These are phyloP conservation scores for Globia sparganii DNA, from an alignment of 2,888 invertebrate species.

Conservation along the genomic window DNA sequence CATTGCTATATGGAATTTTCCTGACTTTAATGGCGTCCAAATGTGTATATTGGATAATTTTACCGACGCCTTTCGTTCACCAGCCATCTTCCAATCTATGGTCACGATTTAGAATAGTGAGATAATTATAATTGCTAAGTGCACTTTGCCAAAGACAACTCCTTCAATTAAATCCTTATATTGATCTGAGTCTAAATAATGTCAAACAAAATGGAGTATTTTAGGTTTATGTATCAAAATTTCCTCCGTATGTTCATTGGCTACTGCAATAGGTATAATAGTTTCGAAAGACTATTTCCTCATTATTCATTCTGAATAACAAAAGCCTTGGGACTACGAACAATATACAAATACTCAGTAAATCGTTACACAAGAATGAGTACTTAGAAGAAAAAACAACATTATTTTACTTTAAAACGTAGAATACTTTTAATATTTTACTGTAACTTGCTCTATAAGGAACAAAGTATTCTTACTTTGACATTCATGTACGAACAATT, in stretches of 20 bases:
- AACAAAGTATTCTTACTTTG: constrained; percentile 27
- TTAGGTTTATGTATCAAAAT: neutral
- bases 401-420: constrained; percentile 6
- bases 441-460: constrained; percentile 41
- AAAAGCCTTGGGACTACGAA: constrained; percentile 46
- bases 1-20: neutral
- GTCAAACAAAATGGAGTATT: constrained; percentile 8
- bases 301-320: constrained; percentile 39
- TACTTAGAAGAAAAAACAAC: constrained; percentile 27
- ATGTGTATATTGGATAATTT: constrained; percentile 22
- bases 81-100: constrained; percentile 50
- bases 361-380: constrained; percentile 28
- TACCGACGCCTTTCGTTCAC: constrained; percentile 18
- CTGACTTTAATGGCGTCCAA: constrained; percentile 11
- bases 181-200: constrained; percentile 1
- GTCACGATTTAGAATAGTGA: constrained; percentile 54
- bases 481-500: constrained; percentile 19
- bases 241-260: constrained; percentile 9
- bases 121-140: constrained; percentile 47
- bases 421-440: constrained; percentile 22
- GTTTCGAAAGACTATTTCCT: constrained; percentile 49
- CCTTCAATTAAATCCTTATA: constrained; percentile 39
- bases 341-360: constrained; percentile 45
- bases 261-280: constrained; percentile 18
- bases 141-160: constrained; percentile 20